Evolutionary conservation across 2,113 vertebrate species (phyloP), one percentile per base, ranked within the genome.

Genomic region (Nicator chloris): DNA sequence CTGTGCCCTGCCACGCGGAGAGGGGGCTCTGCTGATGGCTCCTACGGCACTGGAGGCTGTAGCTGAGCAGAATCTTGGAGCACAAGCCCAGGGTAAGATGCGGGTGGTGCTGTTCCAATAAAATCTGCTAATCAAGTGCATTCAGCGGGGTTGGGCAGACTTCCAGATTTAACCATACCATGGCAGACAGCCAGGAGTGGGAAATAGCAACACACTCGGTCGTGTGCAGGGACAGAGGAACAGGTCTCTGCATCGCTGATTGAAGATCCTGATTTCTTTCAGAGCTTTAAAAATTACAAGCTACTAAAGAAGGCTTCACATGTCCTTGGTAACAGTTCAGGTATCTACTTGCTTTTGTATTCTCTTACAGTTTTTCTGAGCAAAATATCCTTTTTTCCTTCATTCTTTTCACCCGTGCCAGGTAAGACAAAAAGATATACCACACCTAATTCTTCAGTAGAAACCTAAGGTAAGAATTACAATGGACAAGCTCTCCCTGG

Each of bases 11-110:
- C 33, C 35, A 7, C 60, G 31, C 5, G 8, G 27, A 16, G 40
- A n/a, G 6, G n/a, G 53, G 44, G 18, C 4, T 40, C 42, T 50
- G 50, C 77, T 11, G 10, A 9, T 1, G 63, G 47, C 44, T 89
- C n/a, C 26, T 1, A 0, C 0, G 21, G 47, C 28, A 9, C 35
- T 4, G 27, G 45, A 73, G 59, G 44, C 22, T 88, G 54, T 4
- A 50, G 78, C 33, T 7, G 19, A 83, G 72, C 66, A 44, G 31
- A 16, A 10, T 37, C 39, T 27, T 7, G 40, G 59, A 70, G 50
- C 56, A 28, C 11, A 37, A 78, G n/a, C 23, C 13, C 9, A 5
- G 57, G 30, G 33, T 40, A 28, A 54, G 56, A 37, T 33, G 31
- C 47, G 13, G 37, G 33, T 39, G 82, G n/a, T n/a, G 66, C 61